Evolutionary conservation across 2,797 vertebrate species (phyloP).

Genomic region (Gephyroberyx darwinii): DNA sequence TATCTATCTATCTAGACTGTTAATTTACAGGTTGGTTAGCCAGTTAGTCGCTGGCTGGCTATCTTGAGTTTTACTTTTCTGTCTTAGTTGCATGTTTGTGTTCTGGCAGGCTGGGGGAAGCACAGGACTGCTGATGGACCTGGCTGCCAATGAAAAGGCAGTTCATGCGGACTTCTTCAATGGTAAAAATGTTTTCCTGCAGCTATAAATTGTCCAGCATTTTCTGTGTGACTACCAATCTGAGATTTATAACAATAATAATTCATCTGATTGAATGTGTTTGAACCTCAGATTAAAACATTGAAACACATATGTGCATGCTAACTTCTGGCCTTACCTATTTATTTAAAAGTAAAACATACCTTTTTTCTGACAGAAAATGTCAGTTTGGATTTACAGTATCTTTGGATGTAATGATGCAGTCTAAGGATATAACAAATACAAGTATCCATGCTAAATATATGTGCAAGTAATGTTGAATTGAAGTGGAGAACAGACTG

Average conservation of each 20-base stretch:
- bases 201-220: neutral
- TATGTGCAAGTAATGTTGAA: conserved; percentile 24
- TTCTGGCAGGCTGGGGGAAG: conserved; percentile 81
- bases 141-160: conserved; percentile 87
- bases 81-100: conserved; percentile 60
- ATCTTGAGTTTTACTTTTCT: neutral
- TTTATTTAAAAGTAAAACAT: neutral
- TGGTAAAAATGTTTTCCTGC: conserved; percentile 57
- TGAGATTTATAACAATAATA: neutral
- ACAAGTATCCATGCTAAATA: neutral
- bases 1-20: too few relatives aligned
- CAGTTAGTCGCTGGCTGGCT: neutral
- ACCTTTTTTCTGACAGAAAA: neutral
- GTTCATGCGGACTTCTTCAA: conserved; percentile 92
- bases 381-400: neutral
- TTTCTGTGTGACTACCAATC: neutral
- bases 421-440: conserved; percentile 5
- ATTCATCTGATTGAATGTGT: neutral
- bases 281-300: neutral
- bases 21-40: too few relatives aligned
- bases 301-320: neutral
- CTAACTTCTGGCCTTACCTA: neutral
- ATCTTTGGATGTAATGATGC: neutral
- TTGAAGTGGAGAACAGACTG: conserved; percentile 34
- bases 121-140: conserved; percentile 80